Evolutionary conservation across 2,113 vertebrate species (phyloP).

Genomic region (Microtus montanus): DNA sequence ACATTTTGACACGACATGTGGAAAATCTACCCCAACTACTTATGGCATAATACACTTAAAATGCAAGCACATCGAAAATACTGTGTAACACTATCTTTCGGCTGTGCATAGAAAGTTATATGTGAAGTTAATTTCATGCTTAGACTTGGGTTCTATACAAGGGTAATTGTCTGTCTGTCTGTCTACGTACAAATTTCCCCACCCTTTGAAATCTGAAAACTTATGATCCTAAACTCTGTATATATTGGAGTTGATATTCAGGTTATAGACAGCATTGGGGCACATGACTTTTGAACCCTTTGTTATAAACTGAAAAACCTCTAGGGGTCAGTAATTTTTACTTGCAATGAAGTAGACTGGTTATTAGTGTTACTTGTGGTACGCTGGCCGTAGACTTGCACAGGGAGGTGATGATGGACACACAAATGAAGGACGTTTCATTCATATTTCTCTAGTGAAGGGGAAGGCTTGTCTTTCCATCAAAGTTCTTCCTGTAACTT

Average conservation of each 20-base stretch:
- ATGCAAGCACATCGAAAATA: background rate
- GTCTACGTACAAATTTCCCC: background rate
- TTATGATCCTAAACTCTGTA: background rate
- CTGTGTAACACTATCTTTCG: background rate
- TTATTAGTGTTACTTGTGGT: slow-evolving; percentile 2
- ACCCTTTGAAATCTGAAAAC: background rate
- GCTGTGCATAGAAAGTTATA: background rate
- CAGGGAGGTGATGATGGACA: background rate
- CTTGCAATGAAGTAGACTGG: slow-evolving; percentile 12
- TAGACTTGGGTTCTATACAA: background rate
- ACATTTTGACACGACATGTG: background rate
- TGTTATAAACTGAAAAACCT: background rate
- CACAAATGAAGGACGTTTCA: background rate
- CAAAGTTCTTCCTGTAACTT: slow-evolving; percentile 55
- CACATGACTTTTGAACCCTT: background rate
- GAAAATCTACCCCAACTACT: background rate
- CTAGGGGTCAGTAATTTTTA: background rate
- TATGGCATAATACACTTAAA: background rate
- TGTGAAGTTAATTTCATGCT: background rate
- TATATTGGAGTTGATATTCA: slow-evolving; percentile 21
- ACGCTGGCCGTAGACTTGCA: background rate
- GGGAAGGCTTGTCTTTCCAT: background rate
- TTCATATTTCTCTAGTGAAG: background rate
- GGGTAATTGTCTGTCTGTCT: background rate
- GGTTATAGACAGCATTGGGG: background rate